Evolutionary conservation across 2,797 vertebrate genomes (phyloP), one percentile per base, ranked within the genome.

Genomic region (Bradypus variegatus): DNA sequence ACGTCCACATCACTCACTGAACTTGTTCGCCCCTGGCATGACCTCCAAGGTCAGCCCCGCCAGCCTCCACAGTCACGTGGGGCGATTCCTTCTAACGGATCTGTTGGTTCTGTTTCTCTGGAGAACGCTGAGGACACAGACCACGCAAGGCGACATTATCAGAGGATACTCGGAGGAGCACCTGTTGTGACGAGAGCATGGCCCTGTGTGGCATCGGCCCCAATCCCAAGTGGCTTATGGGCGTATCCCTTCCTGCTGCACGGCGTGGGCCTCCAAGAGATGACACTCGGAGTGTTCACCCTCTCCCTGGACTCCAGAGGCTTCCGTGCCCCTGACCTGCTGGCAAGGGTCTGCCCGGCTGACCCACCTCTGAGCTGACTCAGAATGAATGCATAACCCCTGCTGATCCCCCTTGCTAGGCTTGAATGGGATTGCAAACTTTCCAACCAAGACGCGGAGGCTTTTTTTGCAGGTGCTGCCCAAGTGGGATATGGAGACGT

Each of bases 311-410:
- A 1, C 62, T 65, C 7, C 48, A n/a, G 27, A 76, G n/a, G 55
- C 1, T 23, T 29, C 11, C 14, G 25, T 5, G 14, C 5, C 60
- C 18, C 38, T 25, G 48, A 0, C 7, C 18, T 10, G 19, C 12
- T 23, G 13, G 21, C 8, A 29, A 31, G n/a, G 14, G 12, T 55
- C 65, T 33, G 13, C 45, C 45, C 2, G 10, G 21, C 70, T 29
- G 25, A 58, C 21, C n/a, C 62, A 31, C 7, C 19, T 3, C 36
- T 16, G 25, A 5, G 12, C 19, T 21, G 69, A 13, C 4, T 7
- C 38, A 8, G 19, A 8, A 50, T 14, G n/a, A 29, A 11, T 6
- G 36, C 11, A 7, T 15, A 15, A 16, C 55, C 13, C n/a, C 12
- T 60, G 6, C n/a, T 10, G 69, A n/a, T 45, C 33, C 48, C 1